Evolutionary conservation across 2,113 vertebrate species (phyloP), one percentile per base, ranked within the genome.

Genomic region (Sebastes schlegelii): DNA sequence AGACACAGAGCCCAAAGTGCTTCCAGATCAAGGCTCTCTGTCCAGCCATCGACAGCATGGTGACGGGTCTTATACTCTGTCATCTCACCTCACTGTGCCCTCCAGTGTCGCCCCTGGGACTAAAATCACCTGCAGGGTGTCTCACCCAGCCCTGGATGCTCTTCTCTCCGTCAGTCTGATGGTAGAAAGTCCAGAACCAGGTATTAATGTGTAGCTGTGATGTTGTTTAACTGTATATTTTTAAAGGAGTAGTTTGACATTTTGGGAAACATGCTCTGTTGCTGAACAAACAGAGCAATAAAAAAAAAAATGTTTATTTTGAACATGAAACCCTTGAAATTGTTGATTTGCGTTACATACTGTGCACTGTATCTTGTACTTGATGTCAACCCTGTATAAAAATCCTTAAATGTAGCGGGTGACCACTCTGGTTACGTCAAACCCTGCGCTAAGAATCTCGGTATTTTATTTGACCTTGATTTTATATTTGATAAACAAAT

Each of bases 21-120:
- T 94, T 14, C 79, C 83, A 7, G 64, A 94, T 49, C 89, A 94
- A 48, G 77, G 93, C 46, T 91, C 82, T 57, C 94, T 97, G 68
- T 96, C 95, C 84, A 97, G 95, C 74, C 96, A 97, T 83, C 92
- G 90, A 7, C 95, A 95, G 82, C 95, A 95, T 40, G 46, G 21
- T 1, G 95, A 95, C 0, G 95, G 95, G 60, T 97, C 96, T 4
- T 96, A 88, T 62, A 96, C 95, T 40, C 85, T 96, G 82, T 93
- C 95, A 1, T 96, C 96, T 64, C 93, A 93, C 48, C 83, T 97
- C 16, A 83, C 6, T 0, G 85, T 95, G n/a, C 88, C 87, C 0
- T 67, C 93, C 55, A 83, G 69, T 1, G 76, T 67, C 0, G 26
- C 75, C 17, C 79, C 90, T 7, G 95, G 96, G 2, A 95, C 94